phyloP scores from a whole-genome alignment of 2,113 vertebrate species.

The Tyto alba region DNA sequence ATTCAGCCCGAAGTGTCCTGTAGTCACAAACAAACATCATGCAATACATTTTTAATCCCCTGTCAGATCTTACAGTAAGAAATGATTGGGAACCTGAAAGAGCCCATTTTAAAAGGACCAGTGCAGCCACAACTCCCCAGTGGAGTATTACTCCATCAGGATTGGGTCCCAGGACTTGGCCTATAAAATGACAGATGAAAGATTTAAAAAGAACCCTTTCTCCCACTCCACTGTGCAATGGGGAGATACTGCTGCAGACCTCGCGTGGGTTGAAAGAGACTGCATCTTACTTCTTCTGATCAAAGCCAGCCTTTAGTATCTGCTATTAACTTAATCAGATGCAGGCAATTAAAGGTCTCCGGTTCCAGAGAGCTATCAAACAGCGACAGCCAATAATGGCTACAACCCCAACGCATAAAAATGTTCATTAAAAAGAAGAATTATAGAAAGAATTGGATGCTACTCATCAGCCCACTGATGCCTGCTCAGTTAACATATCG shows the following conservation, averaged over 20 bases:
- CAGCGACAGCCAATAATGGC: not conserved
- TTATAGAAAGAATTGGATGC: not conserved
- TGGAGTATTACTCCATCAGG: not conserved
- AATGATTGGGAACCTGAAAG: not conserved
- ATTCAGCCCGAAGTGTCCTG: not conserved
- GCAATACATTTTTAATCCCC: not conserved
- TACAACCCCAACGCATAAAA: not conserved
- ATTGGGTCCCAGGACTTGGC: not conserved
- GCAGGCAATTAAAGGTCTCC: not conserved
- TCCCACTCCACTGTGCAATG: not conserved
- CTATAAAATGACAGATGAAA: not conserved
- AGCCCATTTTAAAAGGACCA: not conserved
- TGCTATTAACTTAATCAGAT: not conserved
- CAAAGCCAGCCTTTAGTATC: not conserved
- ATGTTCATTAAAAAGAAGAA: not conserved
- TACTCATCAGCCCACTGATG: not conserved
- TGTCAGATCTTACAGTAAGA: not conserved
- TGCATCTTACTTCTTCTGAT: not conserved
- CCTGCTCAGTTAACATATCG: not conserved
- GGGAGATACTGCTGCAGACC: not conserved
- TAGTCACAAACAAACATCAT: not conserved
- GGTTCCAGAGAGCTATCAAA: not conserved
- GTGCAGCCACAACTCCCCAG: not conserved
- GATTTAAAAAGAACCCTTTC: not conserved
- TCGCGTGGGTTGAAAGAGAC: not conserved